These are phyloP conservation scores for Paracentrotus lividus DNA, from an alignment of 53 echinoderm and acorn worm genomes.

Conservation along the genomic window DNA sequence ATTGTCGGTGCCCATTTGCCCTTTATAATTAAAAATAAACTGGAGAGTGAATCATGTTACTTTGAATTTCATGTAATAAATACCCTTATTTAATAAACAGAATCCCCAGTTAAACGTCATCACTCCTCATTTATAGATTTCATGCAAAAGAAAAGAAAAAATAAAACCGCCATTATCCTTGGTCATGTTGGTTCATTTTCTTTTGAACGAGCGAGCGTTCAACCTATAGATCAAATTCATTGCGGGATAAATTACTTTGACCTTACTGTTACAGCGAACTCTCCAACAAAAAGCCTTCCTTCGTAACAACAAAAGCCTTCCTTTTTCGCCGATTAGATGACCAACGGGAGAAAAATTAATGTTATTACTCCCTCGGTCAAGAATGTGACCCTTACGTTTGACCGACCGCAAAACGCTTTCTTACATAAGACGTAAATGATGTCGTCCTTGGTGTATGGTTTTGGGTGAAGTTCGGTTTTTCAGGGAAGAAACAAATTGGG, in stretches of 20 bases:
- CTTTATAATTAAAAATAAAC: background rate
- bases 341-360: conserved; percentile 4
- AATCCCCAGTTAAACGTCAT: background rate
- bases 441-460: conserved; percentile 34
- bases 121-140: background rate
- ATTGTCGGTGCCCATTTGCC: background rate
- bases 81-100: background rate
- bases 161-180: background rate
- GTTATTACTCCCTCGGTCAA: background rate
- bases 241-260: conserved; percentile 59
- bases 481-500: conserved; percentile 4
- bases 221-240: conserved; percentile 42
- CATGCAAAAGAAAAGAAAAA: background rate
- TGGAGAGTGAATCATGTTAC: background rate
- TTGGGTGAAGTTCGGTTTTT: conserved; percentile 67
- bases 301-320: conserved; percentile 31
- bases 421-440: background rate
- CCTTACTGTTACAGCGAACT: conserved; percentile 57
- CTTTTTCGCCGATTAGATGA: background rate
- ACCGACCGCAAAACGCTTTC: conserved; percentile 36
- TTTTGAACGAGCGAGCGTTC: conserved; percentile 13
- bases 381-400: conserved; percentile 11
- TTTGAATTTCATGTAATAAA: background rate
- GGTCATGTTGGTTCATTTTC: conserved; percentile 2
- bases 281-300: conserved; percentile 15